Conservation (phyloP, 2,113 vertebrate genomes). For the Clarias macrocephalus region DNA sequence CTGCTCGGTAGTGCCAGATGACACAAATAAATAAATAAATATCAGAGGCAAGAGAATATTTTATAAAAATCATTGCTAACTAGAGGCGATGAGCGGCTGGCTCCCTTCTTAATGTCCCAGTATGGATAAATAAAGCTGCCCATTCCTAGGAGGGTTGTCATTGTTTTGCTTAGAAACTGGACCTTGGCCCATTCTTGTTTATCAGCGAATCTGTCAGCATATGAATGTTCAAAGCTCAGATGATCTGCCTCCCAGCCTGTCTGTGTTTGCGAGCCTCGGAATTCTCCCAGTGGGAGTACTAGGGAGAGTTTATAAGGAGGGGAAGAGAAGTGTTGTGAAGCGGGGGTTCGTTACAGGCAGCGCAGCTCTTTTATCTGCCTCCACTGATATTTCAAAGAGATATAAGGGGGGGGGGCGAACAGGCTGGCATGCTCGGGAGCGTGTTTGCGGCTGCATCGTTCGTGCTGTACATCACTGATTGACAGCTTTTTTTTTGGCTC, state of each 20-base stretch:
- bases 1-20: neutral
- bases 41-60: neutral
- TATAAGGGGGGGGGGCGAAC: neutral
- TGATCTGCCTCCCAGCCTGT: constrained; percentile 52
- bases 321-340: constrained; percentile 40
- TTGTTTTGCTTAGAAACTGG: constrained; percentile 40
- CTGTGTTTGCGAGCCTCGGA: constrained; percentile 48
- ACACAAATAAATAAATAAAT: constrained; percentile 4
- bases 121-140: neutral
- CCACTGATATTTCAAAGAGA: constrained; percentile 39
- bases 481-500: constrained; percentile 12
- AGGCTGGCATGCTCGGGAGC: constrained; percentile 5
- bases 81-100: neutral
- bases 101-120: neutral
- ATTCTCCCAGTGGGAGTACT: constrained; percentile 61
- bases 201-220: constrained; percentile 45
- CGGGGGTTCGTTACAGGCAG: constrained; percentile 29
- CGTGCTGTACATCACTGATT: neutral
- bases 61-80: neutral
- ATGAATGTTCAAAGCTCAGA: constrained; percentile 52
- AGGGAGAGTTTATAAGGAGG: constrained; percentile 58
- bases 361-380: constrained; percentile 55
- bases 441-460: neutral
- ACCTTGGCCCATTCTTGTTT: constrained; percentile 24
- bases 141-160: neutral